phyloP scores from a whole-genome alignment of 2,797 vertebrate species.

The Neomorphus geoffroyi region DNA sequence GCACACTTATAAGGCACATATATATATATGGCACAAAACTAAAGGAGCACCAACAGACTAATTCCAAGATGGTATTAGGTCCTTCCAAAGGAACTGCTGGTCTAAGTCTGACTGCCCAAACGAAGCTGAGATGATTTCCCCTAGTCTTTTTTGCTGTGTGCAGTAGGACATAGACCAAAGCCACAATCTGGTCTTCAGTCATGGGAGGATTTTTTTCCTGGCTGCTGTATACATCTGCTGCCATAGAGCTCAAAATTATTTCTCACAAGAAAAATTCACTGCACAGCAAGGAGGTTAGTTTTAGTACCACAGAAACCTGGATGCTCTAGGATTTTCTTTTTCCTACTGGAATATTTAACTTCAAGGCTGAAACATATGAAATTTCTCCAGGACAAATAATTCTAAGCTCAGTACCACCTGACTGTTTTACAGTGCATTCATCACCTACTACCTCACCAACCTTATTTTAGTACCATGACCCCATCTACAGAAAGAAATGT shows the following conservation, averaged over 20 bases:
- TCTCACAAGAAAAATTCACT: not conserved
- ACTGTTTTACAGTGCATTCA: not conserved
- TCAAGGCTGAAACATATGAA: not conserved
- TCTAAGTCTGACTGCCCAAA: not conserved
- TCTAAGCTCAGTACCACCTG: not conserved
- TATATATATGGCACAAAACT: not conserved
- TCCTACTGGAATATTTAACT: slow-evolving; percentile 11
- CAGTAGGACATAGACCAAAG: not conserved
- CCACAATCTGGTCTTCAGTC: not conserved
- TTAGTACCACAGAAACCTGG: not conserved
- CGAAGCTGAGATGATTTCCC: not conserved
- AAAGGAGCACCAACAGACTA: not conserved
- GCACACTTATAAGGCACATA: too few relatives aligned
- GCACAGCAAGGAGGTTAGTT: not conserved
- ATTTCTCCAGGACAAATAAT: slow-evolving; percentile 21
- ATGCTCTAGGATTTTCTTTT: slow-evolving; percentile 10
- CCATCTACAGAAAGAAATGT: not conserved
- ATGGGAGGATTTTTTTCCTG: not conserved
- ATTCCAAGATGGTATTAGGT: not conserved
- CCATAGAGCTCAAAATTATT: not conserved
- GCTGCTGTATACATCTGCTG: not conserved
- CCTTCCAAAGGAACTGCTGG: not conserved
- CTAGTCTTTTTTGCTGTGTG: not conserved
- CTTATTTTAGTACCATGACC: not conserved
- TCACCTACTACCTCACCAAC: not conserved